A percentile compares a stretch with the other conserved stretches of the same genome.
Conservation (phyloP, 2,888 invertebrate genomes). For the Frankliniella intonsa region DNA sequence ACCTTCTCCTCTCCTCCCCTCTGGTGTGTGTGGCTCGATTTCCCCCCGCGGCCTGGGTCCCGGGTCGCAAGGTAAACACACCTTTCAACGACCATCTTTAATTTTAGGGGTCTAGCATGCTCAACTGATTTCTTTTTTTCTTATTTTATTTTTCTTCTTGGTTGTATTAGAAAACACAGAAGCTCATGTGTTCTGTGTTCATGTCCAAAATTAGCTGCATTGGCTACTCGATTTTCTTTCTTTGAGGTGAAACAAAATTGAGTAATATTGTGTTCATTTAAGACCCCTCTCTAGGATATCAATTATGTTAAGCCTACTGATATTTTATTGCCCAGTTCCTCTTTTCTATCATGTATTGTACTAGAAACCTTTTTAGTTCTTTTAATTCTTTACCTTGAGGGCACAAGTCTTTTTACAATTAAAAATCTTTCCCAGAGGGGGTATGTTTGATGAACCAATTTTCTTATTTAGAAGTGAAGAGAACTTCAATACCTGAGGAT, state of each 20-base stretch:
- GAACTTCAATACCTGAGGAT: not conserved
- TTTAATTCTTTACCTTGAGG: not conserved
- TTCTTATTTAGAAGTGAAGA: not conserved
- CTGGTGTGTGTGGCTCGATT: constrained; percentile 24
- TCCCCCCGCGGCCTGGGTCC: constrained; percentile 24
- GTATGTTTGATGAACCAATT: not conserved
- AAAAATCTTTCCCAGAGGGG: not conserved
- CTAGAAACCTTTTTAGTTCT: not conserved
- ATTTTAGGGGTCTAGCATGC: constrained; percentile 19
- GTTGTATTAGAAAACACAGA: not conserved
- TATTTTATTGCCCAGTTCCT: not conserved
- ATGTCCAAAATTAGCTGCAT: constrained; percentile 9
- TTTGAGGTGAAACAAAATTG: not conserved
- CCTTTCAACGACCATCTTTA: constrained; percentile 19
- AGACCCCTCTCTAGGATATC: constrained; percentile 1
- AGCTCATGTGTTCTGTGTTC: not conserved
- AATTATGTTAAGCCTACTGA: not conserved
- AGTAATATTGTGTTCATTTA: not conserved
- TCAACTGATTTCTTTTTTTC: not conserved
- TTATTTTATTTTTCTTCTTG: not conserved
- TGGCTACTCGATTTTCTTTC: not conserved
- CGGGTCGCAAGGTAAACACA: constrained; percentile 26
- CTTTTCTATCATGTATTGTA: not conserved
- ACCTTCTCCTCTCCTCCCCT: constrained; percentile 23
- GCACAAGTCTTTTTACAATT: not conserved